A percentile compares a stretch with the other conserved stretches of the same genome.
These are phyloP conservation scores for Holocentrus rufus DNA, from an alignment of 2,797 vertebrate species.

Conservation along the genomic window DNA sequence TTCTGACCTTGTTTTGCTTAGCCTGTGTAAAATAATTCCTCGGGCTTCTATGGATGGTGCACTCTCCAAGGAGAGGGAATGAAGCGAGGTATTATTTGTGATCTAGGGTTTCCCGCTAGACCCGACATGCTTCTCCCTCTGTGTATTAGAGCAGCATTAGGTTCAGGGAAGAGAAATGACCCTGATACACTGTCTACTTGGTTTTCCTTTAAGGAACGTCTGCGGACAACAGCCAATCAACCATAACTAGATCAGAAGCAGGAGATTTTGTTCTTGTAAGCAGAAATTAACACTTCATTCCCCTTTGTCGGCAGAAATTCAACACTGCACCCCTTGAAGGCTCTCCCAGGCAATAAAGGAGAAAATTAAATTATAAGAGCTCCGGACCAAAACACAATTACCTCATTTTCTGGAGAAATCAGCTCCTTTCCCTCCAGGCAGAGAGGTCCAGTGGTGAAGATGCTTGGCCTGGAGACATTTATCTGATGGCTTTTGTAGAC, in stretches of 20 bases:
- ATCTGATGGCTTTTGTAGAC: slow-evolving; percentile 5
- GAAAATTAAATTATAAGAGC: slow-evolving; percentile 78
- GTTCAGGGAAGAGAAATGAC: slow-evolving; percentile 79
- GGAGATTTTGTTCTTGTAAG: slow-evolving; percentile 86
- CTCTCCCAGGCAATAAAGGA: slow-evolving; percentile 74
- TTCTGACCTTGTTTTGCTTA: slow-evolving; percentile 84
- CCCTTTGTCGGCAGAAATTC: slow-evolving; percentile 88
- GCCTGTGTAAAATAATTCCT: slow-evolving; percentile 86
- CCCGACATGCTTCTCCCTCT: slow-evolving; percentile 72
- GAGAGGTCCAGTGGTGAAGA: slow-evolving; percentile 46
- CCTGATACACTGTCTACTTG: slow-evolving; percentile 68
- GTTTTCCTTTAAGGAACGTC: slow-evolving; percentile 83
- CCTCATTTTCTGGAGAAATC: slow-evolving; percentile 70
- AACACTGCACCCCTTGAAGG: slow-evolving; percentile 76
- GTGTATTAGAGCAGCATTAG: slow-evolving; percentile 81
- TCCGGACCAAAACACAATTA: slow-evolving; percentile 78
- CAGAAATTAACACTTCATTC: slow-evolving; percentile 89
- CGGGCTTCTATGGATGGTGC: slow-evolving; percentile 71
- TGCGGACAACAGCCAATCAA: slow-evolving; percentile 80
- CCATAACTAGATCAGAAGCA: slow-evolving; percentile 83
- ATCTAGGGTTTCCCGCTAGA: slow-evolving; percentile 82
- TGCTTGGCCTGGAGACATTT: slow-evolving; percentile 41
- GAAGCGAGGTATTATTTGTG: slow-evolving; percentile 75
- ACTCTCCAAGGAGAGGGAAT: slow-evolving; percentile 73
- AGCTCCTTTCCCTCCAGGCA: slow-evolving; percentile 57